Evolutionary conservation across 2,888 invertebrate species (phyloP).

Genomic region (Parthenolecanium corni): DNA sequence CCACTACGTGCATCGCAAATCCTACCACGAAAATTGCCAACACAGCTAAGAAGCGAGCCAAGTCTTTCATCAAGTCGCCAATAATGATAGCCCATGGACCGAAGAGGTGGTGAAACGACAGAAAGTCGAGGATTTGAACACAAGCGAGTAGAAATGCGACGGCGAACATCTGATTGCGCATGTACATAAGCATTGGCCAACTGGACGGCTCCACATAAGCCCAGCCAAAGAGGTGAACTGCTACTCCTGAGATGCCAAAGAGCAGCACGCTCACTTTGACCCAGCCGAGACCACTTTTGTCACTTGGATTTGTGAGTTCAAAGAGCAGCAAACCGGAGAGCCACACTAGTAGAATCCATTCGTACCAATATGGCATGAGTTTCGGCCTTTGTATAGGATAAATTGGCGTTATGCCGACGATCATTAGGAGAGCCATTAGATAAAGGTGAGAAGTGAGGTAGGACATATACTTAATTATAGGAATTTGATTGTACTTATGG

Average conservation of each 20-base stretch:
- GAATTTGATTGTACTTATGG: constrained; percentile 93
- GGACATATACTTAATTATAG: constrained; percentile 99
- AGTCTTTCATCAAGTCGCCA: constrained; percentile 82
- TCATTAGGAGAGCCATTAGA: constrained; percentile 81
- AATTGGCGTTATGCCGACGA: constrained; percentile 80
- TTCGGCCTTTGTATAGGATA: constrained; percentile 63
- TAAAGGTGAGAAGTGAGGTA: constrained; percentile 98
- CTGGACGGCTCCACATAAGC: constrained; percentile 48
- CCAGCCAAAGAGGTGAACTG: constrained; percentile 59
- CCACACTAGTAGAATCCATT: constrained; percentile 90
- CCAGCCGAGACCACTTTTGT: constrained; percentile 92
- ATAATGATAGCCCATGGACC: constrained; percentile 99
- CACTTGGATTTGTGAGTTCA: constrained; percentile 94
- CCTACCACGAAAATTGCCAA: constrained; percentile 96
- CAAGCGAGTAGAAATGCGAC: constrained; percentile 89
- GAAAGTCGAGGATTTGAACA: constrained; percentile 92
- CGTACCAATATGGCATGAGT: constrained; percentile 75
- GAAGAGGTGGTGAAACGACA: constrained; percentile 97
- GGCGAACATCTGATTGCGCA: constrained; percentile 94
- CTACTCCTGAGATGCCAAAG: constrained; percentile 80
- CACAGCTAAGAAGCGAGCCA: constrained; percentile 93
- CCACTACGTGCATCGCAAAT: constrained; percentile 93
- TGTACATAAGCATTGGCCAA: constrained; percentile 81
- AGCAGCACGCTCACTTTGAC: constrained; percentile 77
- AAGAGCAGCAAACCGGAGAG: constrained; percentile 87